Evolutionary conservation across 1,140 invertebrate genomes (phyloP).

Genomic region (Dinothrombium tinctorium): DNA sequence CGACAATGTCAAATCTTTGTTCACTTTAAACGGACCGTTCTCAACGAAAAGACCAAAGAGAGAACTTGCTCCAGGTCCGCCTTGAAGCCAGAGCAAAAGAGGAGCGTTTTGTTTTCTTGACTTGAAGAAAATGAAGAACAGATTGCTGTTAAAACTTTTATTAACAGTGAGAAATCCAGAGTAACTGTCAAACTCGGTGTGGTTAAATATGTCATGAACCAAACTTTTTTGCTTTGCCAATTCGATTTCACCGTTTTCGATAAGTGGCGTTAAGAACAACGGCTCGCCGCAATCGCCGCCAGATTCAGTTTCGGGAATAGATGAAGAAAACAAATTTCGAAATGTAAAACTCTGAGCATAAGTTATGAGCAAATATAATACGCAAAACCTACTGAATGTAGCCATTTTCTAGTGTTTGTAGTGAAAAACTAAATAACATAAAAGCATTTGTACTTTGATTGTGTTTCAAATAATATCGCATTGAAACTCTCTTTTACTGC

Average conservation of each 20-base stretch:
- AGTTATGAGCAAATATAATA: no score
- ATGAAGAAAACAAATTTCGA: no score
- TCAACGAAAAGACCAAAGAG: constrained; percentile 55
- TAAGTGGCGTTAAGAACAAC: constrained; percentile 12
- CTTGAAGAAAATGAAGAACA: constrained; percentile 17
- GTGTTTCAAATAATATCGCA: no score
- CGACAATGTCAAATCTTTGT: constrained; percentile 30
- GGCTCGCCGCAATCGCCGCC: not conserved
- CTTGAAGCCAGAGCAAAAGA: constrained; percentile 61
- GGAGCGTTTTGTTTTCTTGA: constrained; percentile 24
- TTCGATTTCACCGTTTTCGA: constrained; percentile 11
- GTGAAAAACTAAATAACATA: no score
- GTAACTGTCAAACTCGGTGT: constrained; percentile 6
- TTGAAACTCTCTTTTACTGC: no score
- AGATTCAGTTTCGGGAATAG: no score
- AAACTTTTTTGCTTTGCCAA: not conserved
- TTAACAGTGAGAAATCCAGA: constrained; percentile 11
- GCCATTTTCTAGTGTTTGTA: no score
- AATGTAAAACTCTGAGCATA: no score
- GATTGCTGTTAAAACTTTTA: constrained; percentile 11
- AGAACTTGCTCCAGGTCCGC: constrained; percentile 50
- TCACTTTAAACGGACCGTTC: constrained; percentile 42
- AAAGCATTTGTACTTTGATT: no score
- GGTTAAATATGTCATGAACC: not conserved
- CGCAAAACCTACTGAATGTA: no score